phyloP scores from a whole-genome alignment of 2,113 vertebrate genomes.

The Noturus placidus region DNA sequence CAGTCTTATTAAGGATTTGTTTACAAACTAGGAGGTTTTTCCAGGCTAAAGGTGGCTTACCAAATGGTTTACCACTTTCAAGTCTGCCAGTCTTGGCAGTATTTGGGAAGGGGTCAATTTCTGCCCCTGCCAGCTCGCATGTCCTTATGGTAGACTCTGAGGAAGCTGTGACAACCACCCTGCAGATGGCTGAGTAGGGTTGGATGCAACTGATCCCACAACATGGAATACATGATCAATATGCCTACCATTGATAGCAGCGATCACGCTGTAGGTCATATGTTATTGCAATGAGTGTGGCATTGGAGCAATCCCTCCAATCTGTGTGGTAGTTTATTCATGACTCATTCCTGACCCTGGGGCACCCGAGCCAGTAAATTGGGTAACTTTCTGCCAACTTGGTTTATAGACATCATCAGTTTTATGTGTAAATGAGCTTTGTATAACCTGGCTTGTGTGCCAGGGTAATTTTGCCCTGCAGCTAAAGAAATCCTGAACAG shows the following conservation, averaged over 20 bases:
- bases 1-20: background rate
- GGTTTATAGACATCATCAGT: background rate
- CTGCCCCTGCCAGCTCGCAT: background rate
- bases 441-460: background rate
- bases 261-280: background rate
- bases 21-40: background rate
- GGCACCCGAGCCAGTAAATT: background rate
- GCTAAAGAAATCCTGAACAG: background rate
- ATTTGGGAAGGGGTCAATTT: background rate
- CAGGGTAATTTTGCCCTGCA: background rate
- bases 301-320: background rate
- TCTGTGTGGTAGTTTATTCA: background rate
- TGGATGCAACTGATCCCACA: background rate
- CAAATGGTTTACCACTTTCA: background rate
- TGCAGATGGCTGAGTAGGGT: background rate
- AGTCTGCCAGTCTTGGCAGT: background rate
- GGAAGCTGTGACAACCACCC: background rate
- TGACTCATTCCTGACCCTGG: background rate
- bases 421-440: background rate
- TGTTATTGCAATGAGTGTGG: background rate
- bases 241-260: no score
- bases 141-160: background rate
- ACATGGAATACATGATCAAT: background rate
- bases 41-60: background rate
- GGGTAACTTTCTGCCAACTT: background rate